A percentile compares a stretch with the other conserved stretches of the same genome.
Conservation (phyloP, 92 coral and sea anemone genomes). For the Paragorgia papillata region DNA sequence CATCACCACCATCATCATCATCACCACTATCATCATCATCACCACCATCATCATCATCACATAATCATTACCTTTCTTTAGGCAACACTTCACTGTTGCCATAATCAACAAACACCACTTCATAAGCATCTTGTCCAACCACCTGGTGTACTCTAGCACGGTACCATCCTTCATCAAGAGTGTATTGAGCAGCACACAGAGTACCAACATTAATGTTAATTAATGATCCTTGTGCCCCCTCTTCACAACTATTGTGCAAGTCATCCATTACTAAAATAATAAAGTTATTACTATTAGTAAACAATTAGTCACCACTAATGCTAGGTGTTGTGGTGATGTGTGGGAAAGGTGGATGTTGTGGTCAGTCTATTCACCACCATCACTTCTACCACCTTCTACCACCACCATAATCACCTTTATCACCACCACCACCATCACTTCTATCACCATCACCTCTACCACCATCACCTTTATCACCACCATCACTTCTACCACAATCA, state of each 20-base stretch:
- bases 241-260: slow-evolving; percentile 47
- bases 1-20: background rate
- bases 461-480: no score
- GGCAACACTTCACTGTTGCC: slow-evolving; percentile 75
- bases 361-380: no score
- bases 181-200: slow-evolving; percentile 78
- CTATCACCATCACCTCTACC: no score
- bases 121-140: slow-evolving; percentile 43
- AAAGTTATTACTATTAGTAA: no score
- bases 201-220: slow-evolving; percentile 34
- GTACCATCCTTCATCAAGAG: slow-evolving; percentile 89
- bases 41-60: background rate
- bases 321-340: no score
- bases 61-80: slow-evolving; percentile 8
- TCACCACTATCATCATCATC: background rate
- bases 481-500: no score
- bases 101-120: slow-evolving; percentile 81
- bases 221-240: slow-evolving; percentile 15
- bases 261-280: slow-evolving; percentile 75
- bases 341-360: no score
- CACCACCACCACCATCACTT: no score
- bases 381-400: no score
- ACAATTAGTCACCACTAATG: no score
- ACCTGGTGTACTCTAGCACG: slow-evolving; percentile 71
- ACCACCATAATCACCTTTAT: no score